Percentiles rank a stretch among this genome's conserved stretches.
Conservation (phyloP, 2,797 vertebrate species). For the Anolis apletophallus region DNA sequence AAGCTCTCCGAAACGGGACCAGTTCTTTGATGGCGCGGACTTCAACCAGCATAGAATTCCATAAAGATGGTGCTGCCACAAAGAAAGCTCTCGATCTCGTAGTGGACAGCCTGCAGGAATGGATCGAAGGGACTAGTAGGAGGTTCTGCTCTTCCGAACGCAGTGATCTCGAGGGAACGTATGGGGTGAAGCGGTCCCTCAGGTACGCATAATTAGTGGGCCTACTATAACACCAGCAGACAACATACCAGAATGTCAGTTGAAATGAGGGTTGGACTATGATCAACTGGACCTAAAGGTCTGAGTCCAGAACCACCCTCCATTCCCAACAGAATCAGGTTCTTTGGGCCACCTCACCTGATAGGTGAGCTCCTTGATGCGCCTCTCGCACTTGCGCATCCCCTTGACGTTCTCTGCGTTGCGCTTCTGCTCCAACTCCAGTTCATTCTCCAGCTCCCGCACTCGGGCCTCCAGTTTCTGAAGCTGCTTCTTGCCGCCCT, state of each 20-base stretch:
- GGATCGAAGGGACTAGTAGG: too few relatives aligned
- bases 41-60: too few relatives aligned
- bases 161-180: too few relatives aligned
- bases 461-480: slow-evolving; percentile 92
- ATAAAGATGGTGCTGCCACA: too few relatives aligned
- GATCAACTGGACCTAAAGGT: not conserved
- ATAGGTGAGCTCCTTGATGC: slow-evolving; percentile 91
- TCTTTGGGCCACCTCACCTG: slow-evolving; percentile 64
- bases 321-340: not conserved
- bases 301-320: not conserved
- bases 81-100: too few relatives aligned
- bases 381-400: slow-evolving; percentile 88
- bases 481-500: slow-evolving; percentile 92
- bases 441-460: slow-evolving; percentile 89
- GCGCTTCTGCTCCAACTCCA: slow-evolving; percentile 90
- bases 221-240: not conserved
- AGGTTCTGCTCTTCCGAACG: too few relatives aligned
- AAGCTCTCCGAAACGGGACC: too few relatives aligned
- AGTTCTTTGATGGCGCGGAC: too few relatives aligned
- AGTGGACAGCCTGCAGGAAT: too few relatives aligned
- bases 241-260: too few relatives aligned
- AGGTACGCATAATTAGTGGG: too few relatives aligned
- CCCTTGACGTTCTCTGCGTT: slow-evolving; percentile 87
- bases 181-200: too few relatives aligned
- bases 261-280: not conserved